Evolutionary conservation across 2,888 invertebrate genomes (phyloP).

Genomic region (Ceramica pisi): DNA sequence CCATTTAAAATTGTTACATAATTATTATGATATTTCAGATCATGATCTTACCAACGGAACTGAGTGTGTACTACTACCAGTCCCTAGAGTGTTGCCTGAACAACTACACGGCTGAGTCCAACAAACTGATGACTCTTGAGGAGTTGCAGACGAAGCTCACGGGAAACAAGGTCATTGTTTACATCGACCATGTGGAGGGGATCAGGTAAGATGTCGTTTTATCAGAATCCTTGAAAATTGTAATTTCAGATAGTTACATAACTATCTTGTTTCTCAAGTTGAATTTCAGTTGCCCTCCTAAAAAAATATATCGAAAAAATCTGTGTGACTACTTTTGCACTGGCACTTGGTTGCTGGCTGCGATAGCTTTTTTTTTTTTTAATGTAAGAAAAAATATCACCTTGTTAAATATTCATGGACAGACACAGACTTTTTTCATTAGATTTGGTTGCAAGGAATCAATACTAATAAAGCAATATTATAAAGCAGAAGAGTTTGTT

Average conservation of each 20-base stretch:
- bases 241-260: too few species aligned
- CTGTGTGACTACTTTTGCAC: too few species aligned
- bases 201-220: constrained; percentile 74
- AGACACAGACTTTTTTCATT: not conserved
- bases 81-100: constrained; percentile 87
- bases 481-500: too few species aligned
- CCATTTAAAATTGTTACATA: not conserved
- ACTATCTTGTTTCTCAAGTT: too few species aligned
- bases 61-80: constrained; percentile 88
- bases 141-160: constrained; percentile 88
- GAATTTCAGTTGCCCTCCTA: too few species aligned
- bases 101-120: constrained; percentile 85
- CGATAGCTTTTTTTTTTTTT: too few species aligned
- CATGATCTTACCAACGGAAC: constrained; percentile 88
- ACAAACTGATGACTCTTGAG: constrained; percentile 82
- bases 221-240: not conserved
- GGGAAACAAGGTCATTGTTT: constrained; percentile 83
- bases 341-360: too few species aligned
- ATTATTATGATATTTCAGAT: constrained; percentile 76
- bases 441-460: not conserved
- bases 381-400: too few species aligned
- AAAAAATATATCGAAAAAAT: too few species aligned
- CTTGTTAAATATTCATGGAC: too few species aligned
- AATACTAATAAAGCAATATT: too few species aligned
- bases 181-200: constrained; percentile 83